Evolutionary conservation across 2,888 invertebrate species (phyloP).

Genomic region (Tipula confusa): DNA sequence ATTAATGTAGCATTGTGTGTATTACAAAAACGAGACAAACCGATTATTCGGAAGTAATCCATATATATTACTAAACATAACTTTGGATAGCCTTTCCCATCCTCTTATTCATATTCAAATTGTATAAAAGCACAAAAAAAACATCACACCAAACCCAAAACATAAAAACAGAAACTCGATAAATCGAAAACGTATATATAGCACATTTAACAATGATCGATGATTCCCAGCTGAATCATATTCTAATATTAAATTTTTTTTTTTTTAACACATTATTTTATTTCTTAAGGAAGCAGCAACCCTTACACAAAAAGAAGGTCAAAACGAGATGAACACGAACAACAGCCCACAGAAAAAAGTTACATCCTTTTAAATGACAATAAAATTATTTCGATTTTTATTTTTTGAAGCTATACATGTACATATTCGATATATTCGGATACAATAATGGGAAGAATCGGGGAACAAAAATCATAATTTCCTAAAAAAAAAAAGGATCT

Average conservation of each 20-base stretch:
- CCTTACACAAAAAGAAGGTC: not conserved
- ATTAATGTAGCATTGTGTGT: too few species aligned
- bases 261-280: not conserved
- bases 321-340: not conserved
- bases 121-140: too few species aligned
- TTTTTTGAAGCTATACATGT: not conserved
- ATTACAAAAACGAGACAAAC: too few species aligned
- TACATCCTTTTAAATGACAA: not conserved
- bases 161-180: not conserved
- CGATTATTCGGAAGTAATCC: too few species aligned
- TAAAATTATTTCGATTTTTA: not conserved
- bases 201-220: slow-evolving; percentile 14
- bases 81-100: too few species aligned
- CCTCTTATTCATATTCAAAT: too few species aligned
- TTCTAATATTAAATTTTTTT: not conserved
- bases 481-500: not conserved
- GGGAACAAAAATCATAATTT: not conserved
- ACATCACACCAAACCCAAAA: not conserved
- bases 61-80: too few species aligned
- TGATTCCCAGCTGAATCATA: slow-evolving; percentile 3
- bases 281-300: not conserved
- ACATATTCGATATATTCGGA: too few species aligned
- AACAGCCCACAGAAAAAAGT: not conserved
- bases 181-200: not conserved
- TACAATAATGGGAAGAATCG: not conserved